Evolutionary conservation across 1,140 invertebrate species (phyloP), one percentile per base, ranked within the genome.

Genomic region (Lanistes nyassanus): DNA sequence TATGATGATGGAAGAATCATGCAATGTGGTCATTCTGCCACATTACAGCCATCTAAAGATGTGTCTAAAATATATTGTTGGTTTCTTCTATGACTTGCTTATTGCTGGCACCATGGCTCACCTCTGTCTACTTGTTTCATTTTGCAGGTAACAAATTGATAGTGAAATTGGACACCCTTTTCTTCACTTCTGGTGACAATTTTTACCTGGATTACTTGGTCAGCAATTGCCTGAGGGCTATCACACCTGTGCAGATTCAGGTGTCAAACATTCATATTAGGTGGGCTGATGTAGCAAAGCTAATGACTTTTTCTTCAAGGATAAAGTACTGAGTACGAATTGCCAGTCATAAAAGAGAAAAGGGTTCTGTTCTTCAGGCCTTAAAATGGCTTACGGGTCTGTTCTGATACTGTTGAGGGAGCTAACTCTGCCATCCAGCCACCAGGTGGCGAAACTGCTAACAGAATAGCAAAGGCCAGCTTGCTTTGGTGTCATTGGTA

Each of bases 131-230:
- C 29, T 60, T 34, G 47, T 68, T 39, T 53, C 31, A 51, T n/a
- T 51, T 0, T 80, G 77, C 72, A 84, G 83, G 83, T 73, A 72
- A 82, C n/a, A 79, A 78, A 56, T 74, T 85, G 75, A 66, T 80
- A 6, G 81, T 85, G 0, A 85, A 85, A 64, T 60, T 85, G 51
- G 82, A 83, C 72, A 78, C 62, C 34, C 58, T 79, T 26, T 69
- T 79, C 13, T 84, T 84, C 67, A 77, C 72, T 4, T 80, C 82
- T 26, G 79, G 75, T 60, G 81, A 79, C 58, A 80, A 79, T 37
- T 83, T 84, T 37, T 84, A 82, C 53, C 78, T 83, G 74, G 83
- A 84, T 64, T 84, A 83, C 70, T 66, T 84, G 37, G 82, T 84
- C 47, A 76, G 75, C 76, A 84, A 84, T 56, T 81, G 82, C 55